Conservation (phyloP, 2,113 vertebrate species). For the Solea senegalensis region DNA sequence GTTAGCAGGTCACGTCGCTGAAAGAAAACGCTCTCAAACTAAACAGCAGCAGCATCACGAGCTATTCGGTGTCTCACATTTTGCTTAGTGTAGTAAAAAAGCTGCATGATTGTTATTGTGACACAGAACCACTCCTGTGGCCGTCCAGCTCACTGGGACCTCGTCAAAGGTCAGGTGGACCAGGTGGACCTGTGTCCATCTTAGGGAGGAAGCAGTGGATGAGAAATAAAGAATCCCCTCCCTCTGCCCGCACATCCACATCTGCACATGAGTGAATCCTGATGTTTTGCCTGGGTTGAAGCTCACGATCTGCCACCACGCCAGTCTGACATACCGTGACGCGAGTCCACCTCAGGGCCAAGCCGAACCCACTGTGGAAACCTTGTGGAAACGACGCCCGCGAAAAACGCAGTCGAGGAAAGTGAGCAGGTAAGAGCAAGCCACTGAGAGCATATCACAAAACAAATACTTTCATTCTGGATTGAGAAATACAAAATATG, state of each 20-base stretch:
- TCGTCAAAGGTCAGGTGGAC: neutral
- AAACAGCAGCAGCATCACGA: slow-evolving; percentile 23
- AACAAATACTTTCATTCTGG: slow-evolving; percentile 39
- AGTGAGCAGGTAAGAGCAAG: slow-evolving; percentile 47
- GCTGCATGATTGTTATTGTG: neutral
- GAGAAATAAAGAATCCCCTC: slow-evolving; percentile 24
- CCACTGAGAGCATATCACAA: slow-evolving; percentile 35
- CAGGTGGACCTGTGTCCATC: neutral
- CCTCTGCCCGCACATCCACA: slow-evolving; percentile 19
- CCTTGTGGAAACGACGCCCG: slow-evolving; percentile 57
- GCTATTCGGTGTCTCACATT: slow-evolving; percentile 23
- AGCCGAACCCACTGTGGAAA: slow-evolving; percentile 29
- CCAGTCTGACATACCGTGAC: slow-evolving; percentile 46
- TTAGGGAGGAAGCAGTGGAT: neutral
- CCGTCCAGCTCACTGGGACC: slow-evolving; percentile 35
- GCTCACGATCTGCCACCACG: slow-evolving; percentile 9
- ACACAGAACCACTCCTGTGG: slow-evolving; percentile 24
- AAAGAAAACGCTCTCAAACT: slow-evolving; percentile 28
- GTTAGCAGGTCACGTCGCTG: slow-evolving; percentile 17
- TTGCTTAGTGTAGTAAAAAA: slow-evolving; percentile 16
- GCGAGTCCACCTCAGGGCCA: slow-evolving; percentile 42
- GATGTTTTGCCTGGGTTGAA: slow-evolving; percentile 7
- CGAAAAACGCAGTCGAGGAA: slow-evolving; percentile 29
- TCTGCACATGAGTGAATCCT: slow-evolving; percentile 24
- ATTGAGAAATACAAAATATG: slow-evolving; percentile 61